Evolutionary conservation across 2,113 vertebrate genomes (phyloP), one percentile per base, ranked within the genome.

Genomic region (Pogona vitticeps): DNA sequence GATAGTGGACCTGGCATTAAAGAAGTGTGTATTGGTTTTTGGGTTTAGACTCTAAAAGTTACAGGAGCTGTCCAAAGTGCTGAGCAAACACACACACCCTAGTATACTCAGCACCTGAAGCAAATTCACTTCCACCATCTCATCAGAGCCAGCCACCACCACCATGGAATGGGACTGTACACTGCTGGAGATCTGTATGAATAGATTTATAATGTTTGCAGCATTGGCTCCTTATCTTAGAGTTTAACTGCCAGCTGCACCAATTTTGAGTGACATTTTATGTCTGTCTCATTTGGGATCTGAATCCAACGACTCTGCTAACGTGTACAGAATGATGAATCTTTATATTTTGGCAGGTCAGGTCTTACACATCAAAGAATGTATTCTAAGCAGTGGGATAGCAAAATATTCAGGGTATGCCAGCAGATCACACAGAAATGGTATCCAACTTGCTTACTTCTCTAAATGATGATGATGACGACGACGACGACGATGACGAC

Each of bases 291-390:
- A 58, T 61, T 38, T 58, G 46, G 68, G 59, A 80, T 40, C 18
- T 26, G 61, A 46, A 76, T 36, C 58, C 28, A 75, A 17, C 15
- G 18, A 21, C 38, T 58, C 13, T 84, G 31, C 33, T 58, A 31
- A 63, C 17, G 10, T 71, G 75, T 71, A 78, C 9, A 31, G 63
- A 59, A 58, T 85, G 31, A 18, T 85, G 83, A 76, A 85, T 78
- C 9, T 70, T 40, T 76, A 17, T 59, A 17, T 70, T 78, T 70
- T 77, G 52, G 42, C 38, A 9, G 52, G 76, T 40, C 33, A 23
- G 18, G 36, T 71, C 14, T 85, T 38, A 58, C 8, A 36, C 33
- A 28, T 31, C 42, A 38, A 42, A 23, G 65, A 40, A 85, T 40
- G 46, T 40, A 18, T 58, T 58, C 33, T 15, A 12, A 58, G 42